Evolutionary conservation across 2,797 vertebrate species (phyloP).

Genomic region (Petrocephalus schoutedeni): DNA sequence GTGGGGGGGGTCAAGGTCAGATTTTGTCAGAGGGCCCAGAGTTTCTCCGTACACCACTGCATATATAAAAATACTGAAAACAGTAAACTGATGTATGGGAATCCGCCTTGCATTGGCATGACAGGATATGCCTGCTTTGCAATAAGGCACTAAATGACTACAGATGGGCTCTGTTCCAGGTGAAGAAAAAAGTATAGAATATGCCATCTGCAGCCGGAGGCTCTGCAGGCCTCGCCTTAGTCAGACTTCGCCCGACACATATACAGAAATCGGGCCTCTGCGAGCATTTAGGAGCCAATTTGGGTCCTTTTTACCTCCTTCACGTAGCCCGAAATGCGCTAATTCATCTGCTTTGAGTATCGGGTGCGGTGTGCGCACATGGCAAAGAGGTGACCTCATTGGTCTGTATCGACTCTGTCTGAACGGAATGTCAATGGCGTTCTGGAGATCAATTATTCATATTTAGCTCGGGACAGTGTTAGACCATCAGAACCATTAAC

Average conservation of each 20-base stretch:
- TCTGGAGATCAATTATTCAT: slow-evolving; percentile 17
- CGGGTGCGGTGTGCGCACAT: neutral
- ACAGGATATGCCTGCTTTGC: neutral
- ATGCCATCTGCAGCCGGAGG: neutral
- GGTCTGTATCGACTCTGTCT: slow-evolving; percentile 11
- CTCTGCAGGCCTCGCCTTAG: neutral
- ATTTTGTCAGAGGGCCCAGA: neutral
- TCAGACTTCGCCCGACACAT: too few species aligned
- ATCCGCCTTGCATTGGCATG: neutral
- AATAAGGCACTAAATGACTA: neutral
- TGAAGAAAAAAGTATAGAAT: slow-evolving; percentile 19
- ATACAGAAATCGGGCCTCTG: neutral
- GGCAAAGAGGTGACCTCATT: slow-evolving; percentile 1
- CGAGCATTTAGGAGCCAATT: neutral
- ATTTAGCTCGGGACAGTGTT: neutral
- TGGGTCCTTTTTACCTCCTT: neutral
- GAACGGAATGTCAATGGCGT: slow-evolving; percentile 11
- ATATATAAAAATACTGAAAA: neutral
- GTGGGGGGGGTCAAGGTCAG: neutral
- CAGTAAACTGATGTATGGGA: neutral
- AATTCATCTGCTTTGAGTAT: neutral
- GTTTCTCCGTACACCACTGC: neutral
- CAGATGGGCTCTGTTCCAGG: neutral
- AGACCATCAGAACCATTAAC: slow-evolving; percentile 11
- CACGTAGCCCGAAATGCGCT: neutral